These are phyloP conservation scores for Dermatophagoides farinae DNA, from an alignment of 1,140 invertebrate species.

Conservation along the genomic window DNA sequence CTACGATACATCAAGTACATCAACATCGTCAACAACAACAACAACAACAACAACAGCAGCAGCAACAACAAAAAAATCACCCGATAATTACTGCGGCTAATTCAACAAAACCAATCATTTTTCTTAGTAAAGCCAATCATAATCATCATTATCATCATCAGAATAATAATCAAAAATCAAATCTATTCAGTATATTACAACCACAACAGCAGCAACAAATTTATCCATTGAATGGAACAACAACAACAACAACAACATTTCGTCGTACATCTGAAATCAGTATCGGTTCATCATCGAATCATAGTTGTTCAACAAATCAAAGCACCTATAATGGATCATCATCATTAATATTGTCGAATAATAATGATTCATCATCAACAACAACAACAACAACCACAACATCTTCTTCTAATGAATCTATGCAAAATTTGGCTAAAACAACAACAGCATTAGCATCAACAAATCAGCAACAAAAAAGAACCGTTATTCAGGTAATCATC, in stretches of 20 bases:
- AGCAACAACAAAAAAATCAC: too few species aligned
- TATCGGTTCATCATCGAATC: too few species aligned
- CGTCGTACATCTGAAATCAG: too few species aligned
- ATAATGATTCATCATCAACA: too few species aligned
- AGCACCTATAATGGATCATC: background rate
- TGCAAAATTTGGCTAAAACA: background rate
- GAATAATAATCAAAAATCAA: background rate
- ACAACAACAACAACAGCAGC: background rate
- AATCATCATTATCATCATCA: too few species aligned
- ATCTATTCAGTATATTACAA: background rate
- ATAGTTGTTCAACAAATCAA: too few species aligned
- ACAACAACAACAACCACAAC: background rate
- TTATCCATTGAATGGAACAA: background rate
- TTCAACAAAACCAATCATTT: constrained; percentile 2
- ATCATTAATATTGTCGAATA: too few species aligned
- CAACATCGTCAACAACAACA: background rate
- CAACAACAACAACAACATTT: too few species aligned
- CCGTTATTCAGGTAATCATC: background rate
- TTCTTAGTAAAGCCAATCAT: background rate
- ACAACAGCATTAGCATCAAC: background rate
- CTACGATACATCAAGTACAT: too few species aligned
- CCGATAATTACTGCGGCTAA: too few species aligned
- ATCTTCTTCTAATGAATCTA: background rate
- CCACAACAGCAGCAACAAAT: background rate
- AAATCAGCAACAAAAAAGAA: background rate